These are phyloP conservation scores for Metellina segmentata DNA, from an alignment of 2,888 invertebrate species.

Conservation along the genomic window DNA sequence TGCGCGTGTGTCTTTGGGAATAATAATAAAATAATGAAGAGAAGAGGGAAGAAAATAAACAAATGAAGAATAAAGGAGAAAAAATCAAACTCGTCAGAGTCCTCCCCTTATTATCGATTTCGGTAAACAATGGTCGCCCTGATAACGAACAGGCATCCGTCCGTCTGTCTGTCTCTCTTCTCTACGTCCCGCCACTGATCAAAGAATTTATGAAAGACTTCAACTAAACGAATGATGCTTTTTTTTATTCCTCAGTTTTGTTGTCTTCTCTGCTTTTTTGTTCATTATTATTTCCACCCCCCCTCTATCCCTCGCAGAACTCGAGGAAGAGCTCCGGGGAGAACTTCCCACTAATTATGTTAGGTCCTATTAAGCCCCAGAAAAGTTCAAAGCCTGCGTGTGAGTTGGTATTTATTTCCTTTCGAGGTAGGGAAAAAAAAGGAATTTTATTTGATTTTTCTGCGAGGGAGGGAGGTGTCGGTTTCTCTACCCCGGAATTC, in stretches of 20 bases:
- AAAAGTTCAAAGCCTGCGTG: conserved; percentile 57
- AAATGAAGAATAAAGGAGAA: conserved; percentile 44
- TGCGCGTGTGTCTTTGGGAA: conserved; percentile 65
- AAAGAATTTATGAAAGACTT: conserved; percentile 76
- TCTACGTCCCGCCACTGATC: conserved; percentile 46
- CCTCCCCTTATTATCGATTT: conserved; percentile 72
- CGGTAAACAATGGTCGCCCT: conserved; percentile 71
- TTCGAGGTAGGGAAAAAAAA: background rate
- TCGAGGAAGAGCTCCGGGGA: conserved; percentile 41
- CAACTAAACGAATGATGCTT: conserved; percentile 74
- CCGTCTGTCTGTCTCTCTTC: conserved; percentile 52
- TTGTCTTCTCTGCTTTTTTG: conserved; percentile 28
- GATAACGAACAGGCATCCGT: conserved; percentile 75
- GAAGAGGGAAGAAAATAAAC: conserved; percentile 62
- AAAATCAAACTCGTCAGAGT: conserved; percentile 32
- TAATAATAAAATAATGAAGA: conserved; percentile 11
- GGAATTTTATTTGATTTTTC: conserved; percentile 13
- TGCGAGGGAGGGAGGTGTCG: background rate
- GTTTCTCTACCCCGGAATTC: background rate
- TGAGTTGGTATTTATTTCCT: conserved; percentile 41
- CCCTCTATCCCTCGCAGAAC: background rate
- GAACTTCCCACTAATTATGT: conserved; percentile 71
- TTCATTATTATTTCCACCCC: conserved; percentile 43
- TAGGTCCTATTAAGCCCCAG: conserved; percentile 70
- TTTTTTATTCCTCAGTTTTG: conserved; percentile 27